A percentile compares a stretch with the other conserved stretches of the same genome.
Evolutionary conservation across 2,888 invertebrate species (phyloP).

Genomic region (Nomada ruficornis): DNA sequence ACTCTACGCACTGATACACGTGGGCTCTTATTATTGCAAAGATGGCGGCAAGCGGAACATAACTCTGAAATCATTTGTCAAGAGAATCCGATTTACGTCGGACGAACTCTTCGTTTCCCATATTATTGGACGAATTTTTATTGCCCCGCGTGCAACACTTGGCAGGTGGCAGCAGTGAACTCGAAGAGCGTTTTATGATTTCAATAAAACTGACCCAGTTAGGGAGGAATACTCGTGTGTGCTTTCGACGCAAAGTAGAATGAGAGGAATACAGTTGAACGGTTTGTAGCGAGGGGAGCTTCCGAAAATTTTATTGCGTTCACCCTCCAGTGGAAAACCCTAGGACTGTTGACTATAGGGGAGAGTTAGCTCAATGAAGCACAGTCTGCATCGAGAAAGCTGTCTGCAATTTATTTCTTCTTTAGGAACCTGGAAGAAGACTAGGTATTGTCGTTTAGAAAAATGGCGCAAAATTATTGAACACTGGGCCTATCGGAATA

Average conservation of each 20-base stretch:
- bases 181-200: slow-evolving; percentile 32
- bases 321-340: background rate
- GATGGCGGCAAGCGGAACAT: no score
- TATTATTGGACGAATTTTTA: background rate
- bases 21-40: no score
- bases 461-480: no score
- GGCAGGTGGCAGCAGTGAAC: slow-evolving; percentile 10
- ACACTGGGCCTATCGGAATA: no score
- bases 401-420: background rate
- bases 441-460: no score
- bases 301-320: slow-evolving; percentile 29
- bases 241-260: slow-evolving; percentile 9
- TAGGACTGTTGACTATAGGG: background rate
- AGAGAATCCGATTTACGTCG: no score
- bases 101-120: no score
- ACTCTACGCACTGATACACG: slow-evolving; percentile 1
- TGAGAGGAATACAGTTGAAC: slow-evolving; percentile 8
- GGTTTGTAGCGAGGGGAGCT: background rate
- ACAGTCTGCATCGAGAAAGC: background rate
- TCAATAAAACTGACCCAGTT: slow-evolving; percentile 49
- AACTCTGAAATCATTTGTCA: no score
- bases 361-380: background rate
- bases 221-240: background rate
- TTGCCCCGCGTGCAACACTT: background rate
- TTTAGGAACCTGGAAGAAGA: no score